These are phyloP conservation scores for Circaetus gallicus DNA, from an alignment of 2,113 vertebrate species.

Conservation along the genomic window DNA sequence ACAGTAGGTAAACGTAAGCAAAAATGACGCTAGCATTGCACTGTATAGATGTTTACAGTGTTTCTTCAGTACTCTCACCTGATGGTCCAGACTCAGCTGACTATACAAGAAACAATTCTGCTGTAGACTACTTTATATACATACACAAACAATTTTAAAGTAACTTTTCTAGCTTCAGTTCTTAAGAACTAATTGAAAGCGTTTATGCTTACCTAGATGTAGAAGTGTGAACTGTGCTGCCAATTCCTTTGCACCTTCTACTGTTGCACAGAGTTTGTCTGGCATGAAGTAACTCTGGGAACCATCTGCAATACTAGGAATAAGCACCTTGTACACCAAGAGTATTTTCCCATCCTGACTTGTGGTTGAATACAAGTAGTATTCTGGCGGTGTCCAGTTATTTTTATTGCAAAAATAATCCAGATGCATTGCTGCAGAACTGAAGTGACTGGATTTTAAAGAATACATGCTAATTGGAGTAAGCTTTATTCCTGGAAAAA, in stretches of 20 bases:
- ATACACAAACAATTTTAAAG: not conserved
- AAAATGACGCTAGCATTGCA: not conserved
- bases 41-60: not conserved
- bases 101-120: not conserved
- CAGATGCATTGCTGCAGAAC: constrained; percentile 85
- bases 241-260: constrained; percentile 92
- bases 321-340: constrained; percentile 84
- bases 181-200: not conserved
- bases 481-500: constrained; percentile 83
- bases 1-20: not conserved
- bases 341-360: constrained; percentile 81
- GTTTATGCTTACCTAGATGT: constrained; percentile 80
- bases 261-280: constrained; percentile 83
- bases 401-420: constrained; percentile 90
- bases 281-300: constrained; percentile 84
- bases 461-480: constrained; percentile 82
- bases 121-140: not conserved
- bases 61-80: not conserved
- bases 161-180: not conserved
- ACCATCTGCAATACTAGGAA: constrained; percentile 74
- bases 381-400: constrained; percentile 86
- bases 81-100: constrained; percentile 19
- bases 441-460: constrained; percentile 86
- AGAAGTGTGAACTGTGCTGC: constrained; percentile 87
- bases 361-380: constrained; percentile 86